These are phyloP conservation scores for Drosophila mojavensis DNA, from an alignment of 1,140 invertebrate species.

Conservation along the genomic window DNA sequence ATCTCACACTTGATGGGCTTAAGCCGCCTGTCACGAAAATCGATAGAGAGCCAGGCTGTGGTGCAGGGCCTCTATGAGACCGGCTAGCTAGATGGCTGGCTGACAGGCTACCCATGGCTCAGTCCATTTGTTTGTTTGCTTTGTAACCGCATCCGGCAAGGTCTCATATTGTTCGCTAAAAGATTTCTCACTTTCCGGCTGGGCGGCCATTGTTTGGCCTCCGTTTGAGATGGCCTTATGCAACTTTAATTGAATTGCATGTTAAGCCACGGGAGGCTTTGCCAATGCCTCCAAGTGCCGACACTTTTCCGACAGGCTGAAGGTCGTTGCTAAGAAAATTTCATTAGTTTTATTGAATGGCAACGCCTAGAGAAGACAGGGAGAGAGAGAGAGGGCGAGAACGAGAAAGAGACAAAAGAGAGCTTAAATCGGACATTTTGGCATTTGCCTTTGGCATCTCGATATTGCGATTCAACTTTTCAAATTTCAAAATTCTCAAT, in stretches of 20 bases:
- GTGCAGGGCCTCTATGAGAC: not conserved
- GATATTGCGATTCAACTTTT: slow-evolving; percentile 21
- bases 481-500: slow-evolving; percentile 14
- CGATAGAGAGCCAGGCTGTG: not conserved
- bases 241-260: slow-evolving; percentile 81
- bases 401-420: not conserved
- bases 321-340: slow-evolving; percentile 48
- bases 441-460: slow-evolving; percentile 18
- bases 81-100: not conserved
- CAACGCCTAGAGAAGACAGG: slow-evolving; percentile 11
- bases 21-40: not conserved
- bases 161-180: slow-evolving; percentile 35
- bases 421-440: slow-evolving; percentile 32
- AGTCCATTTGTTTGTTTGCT: slow-evolving; percentile 21
- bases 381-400: not conserved
- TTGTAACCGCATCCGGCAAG: slow-evolving; percentile 43
- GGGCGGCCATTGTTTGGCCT: slow-evolving; percentile 8
- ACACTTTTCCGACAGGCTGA: slow-evolving; percentile 48
- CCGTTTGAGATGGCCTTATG: slow-evolving; percentile 61
- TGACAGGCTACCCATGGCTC: not conserved
- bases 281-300: slow-evolving; percentile 19
- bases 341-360: slow-evolving; percentile 76
- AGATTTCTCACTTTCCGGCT: slow-evolving; percentile 24
- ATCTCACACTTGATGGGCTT: not conserved
- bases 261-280: slow-evolving; percentile 59